phyloP scores from a whole-genome alignment of 2,888 invertebrate species.

The Ametastegia equiseti region DNA sequence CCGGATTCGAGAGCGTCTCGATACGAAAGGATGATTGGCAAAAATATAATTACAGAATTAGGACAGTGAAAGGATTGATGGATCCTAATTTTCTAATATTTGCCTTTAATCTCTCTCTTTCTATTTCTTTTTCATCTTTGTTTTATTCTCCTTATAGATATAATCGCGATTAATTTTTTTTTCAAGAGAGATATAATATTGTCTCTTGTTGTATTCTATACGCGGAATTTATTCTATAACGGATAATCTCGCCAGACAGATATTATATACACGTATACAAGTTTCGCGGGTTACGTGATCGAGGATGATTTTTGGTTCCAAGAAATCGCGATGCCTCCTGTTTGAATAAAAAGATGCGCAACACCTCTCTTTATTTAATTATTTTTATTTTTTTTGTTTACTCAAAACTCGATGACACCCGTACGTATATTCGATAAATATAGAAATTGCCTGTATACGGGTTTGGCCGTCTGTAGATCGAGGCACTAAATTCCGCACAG shows the following conservation, averaged over 20 bases:
- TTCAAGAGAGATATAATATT: not conserved
- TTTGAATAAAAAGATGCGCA: not conserved
- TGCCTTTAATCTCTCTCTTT: too few relatives aligned
- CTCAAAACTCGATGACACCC: not conserved
- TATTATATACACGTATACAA: too few relatives aligned
- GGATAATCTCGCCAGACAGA: too few relatives aligned
- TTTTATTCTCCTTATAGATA: not conserved
- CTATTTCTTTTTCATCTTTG: not conserved
- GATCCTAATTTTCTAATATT: not conserved
- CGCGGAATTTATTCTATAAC: too few relatives aligned
- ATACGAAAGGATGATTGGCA: not conserved
- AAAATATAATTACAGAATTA: constrained; percentile 1
- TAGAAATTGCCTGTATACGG: too few relatives aligned
- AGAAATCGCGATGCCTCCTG: not conserved
- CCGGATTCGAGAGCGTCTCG: not conserved
- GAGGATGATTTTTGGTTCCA: not conserved
- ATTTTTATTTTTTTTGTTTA: not conserved
- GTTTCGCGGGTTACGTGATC: too few relatives aligned
- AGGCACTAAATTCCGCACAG: too few relatives aligned
- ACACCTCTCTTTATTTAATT: not conserved
- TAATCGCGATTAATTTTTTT: not conserved
- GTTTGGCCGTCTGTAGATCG: not conserved
- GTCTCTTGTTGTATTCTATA: too few relatives aligned
- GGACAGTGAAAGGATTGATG: constrained; percentile 33
- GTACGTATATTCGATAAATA: too few relatives aligned